Base-by-base conservation (phyloP, 2,113 vertebrate species). In the Pterocles burchelli region DNA sequence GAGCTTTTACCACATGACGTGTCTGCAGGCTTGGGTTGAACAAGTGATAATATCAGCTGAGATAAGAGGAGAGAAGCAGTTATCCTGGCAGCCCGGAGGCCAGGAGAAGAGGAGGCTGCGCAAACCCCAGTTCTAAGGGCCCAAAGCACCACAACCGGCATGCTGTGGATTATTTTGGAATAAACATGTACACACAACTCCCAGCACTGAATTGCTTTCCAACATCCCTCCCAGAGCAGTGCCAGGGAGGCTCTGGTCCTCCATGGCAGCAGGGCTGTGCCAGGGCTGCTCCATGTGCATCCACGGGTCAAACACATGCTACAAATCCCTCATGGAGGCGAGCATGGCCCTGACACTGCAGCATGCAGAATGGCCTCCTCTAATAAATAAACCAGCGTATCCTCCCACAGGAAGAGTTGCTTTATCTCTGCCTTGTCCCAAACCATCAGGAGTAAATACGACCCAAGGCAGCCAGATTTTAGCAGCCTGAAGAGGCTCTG, bases 31-130 rank as follows among this genome's bases (percentile, higher is more conserved):
- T 85, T 17, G 89, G 84, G 87, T 91, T 77, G 91, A 91, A 82
- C 57, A 72, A 79, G 85, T 58, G 89, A 94, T 94, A 95, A 49
- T 41, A 95, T 96, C 93, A 87, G 41, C 84, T 75, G 84, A 93
- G 93, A 87, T 94, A 89, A 92, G 70, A 74, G 68, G 33, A 89
- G 80, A 92, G 70, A 66, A 94, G 51, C 68, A 1, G 1, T 72
- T 89, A 92, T 81, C 45, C 58, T 28, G 31, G 66, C 68, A 92
- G 89, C 89, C 83, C 8, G 1, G 55, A 94, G 84, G 84, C 65
- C 45, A 65, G 55, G 12, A 79, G 49, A 72, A 43, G 34, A 84
- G 62, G 49, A 0, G 0, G 46, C 38, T 72, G 54, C 85, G 52
- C 29, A 85, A 90, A 89, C 29, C 22, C 34, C 31, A 72, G 29